Evolutionary conservation across 1,140 invertebrate genomes (phyloP).

Genomic region (Panulirus ornatus): DNA sequence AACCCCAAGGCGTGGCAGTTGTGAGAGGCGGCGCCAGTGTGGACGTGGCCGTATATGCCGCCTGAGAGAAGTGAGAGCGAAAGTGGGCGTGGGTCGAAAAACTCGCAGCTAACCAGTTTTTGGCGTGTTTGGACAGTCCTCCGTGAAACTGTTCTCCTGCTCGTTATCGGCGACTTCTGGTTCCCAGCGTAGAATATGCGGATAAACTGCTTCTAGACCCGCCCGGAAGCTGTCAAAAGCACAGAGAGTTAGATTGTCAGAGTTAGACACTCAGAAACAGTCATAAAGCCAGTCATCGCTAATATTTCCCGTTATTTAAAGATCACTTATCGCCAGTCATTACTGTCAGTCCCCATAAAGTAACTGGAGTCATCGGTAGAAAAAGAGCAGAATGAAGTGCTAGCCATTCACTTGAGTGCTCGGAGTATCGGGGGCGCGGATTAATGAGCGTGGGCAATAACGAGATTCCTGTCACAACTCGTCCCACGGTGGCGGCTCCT

Average conservation of each 20-base stretch:
- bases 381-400: not conserved
- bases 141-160: conserved; percentile 2
- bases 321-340: not conserved
- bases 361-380: not conserved
- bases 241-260: not conserved
- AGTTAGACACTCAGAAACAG: not conserved
- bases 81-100: conserved; percentile 44
- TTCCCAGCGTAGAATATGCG: not conserved
- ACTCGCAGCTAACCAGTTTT: conserved; percentile 26
- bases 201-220: too few species aligned
- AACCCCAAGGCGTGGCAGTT: not conserved
- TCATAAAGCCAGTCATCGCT: not conserved
- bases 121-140: conserved; percentile 30
- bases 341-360: not conserved
- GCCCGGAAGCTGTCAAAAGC: not conserved
- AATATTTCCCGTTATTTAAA: not conserved
- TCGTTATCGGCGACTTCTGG: not conserved
- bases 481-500: not conserved
- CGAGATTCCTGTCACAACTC: conserved; percentile 1
- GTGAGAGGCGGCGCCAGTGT: not conserved
- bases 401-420: not conserved
- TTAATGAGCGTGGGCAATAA: not conserved
- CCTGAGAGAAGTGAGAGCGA: conserved; percentile 37
- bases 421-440: not conserved
- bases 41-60: conserved; percentile 17